Conservation (phyloP, 2,113 vertebrate genomes). For the Mesembrinibis cayennensis region DNA sequence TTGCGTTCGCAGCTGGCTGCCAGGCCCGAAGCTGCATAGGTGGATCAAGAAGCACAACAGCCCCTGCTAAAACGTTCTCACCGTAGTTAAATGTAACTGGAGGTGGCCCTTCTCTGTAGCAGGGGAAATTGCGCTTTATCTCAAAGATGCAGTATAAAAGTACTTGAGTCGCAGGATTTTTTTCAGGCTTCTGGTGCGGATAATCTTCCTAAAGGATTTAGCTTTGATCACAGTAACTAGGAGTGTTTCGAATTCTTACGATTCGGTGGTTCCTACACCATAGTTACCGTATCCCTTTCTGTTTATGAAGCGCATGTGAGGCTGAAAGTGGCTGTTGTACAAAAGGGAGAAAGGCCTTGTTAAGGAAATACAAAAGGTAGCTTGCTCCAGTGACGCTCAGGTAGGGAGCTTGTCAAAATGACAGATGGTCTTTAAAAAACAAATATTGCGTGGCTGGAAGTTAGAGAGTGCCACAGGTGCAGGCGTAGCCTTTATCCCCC, state of each 20-base stretch:
- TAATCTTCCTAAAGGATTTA: slow-evolving; percentile 85
- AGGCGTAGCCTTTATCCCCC: background rate
- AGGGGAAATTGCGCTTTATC: background rate
- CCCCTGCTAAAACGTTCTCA: background rate
- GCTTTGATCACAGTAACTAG: slow-evolving; percentile 67
- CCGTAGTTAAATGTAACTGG: background rate
- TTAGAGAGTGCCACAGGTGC: slow-evolving; percentile 42
- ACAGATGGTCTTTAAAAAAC: slow-evolving; percentile 18
- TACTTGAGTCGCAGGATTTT: slow-evolving; percentile 67
- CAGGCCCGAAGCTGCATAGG: slow-evolving; percentile 24
- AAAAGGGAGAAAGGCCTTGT: background rate
- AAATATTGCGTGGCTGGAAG: background rate
- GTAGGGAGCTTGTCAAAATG: slow-evolving; percentile 31
- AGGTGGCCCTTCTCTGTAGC: background rate
- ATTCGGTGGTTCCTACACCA: slow-evolving; percentile 40
- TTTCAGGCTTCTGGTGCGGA: slow-evolving; percentile 65
- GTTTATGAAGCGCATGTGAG: background rate
- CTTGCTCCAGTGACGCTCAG: background rate
- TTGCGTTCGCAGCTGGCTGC: slow-evolving; percentile 23
- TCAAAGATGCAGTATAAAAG: slow-evolving; percentile 34
- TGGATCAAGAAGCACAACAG: background rate
- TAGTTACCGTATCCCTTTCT: slow-evolving; percentile 20
- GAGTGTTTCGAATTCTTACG: slow-evolving; percentile 60
- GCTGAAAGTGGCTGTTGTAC: slow-evolving; percentile 1
- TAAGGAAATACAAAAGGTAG: background rate